Base-by-base conservation (phyloP, 2,888 invertebrate species). In the Drosophila eohydei region DNA sequence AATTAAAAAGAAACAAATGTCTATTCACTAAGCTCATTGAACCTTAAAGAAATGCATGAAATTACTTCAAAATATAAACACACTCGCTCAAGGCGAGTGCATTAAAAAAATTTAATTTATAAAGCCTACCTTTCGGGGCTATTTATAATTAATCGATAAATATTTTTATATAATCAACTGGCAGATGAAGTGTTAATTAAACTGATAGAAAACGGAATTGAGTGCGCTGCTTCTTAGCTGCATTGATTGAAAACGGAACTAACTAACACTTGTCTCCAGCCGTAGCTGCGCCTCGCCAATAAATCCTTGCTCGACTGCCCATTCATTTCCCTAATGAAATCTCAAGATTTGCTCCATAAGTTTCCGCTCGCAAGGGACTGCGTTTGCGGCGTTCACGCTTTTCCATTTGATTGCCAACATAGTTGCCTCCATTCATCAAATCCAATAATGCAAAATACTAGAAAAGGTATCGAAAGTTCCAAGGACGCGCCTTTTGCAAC, bases 401-500 rank as follows among this genome's bases (percentile, higher is more conserved):
- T 48, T 9, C 28, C 38, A 7, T 26, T 64, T 75, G 60, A 70
- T 76, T 64, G 64, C 44, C 40, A 4, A 14, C 57, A 71, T 66
- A 52, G 56, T 16, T 56, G 58, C 52, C 46, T 30, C 32, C 32
- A 26, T 59, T 60, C 26, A 43, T 34, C 57, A 43, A 38, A 48
- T 41, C 28, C 26, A 36, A 40, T 51, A 44, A 54, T 46, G 77
- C 43, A 54, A 46, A 61, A 46, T 43, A 41, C 68, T 43, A 68
- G 46, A 65, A 57, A 55, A 50, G 68, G 56, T 74, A 88, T 81
- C 70, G 75, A 62, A 88, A 82, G 70, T 71, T 84, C 68, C 68
- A 82, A 85, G 82, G 85, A 78, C 85, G 85, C 63, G 34, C 55
- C 55, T 64, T 81, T 84, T 70, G 66, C 57, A 71, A 68, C 32